Conservation (phyloP, 1,140 invertebrate genomes). For the Elysia chlorotica region DNA sequence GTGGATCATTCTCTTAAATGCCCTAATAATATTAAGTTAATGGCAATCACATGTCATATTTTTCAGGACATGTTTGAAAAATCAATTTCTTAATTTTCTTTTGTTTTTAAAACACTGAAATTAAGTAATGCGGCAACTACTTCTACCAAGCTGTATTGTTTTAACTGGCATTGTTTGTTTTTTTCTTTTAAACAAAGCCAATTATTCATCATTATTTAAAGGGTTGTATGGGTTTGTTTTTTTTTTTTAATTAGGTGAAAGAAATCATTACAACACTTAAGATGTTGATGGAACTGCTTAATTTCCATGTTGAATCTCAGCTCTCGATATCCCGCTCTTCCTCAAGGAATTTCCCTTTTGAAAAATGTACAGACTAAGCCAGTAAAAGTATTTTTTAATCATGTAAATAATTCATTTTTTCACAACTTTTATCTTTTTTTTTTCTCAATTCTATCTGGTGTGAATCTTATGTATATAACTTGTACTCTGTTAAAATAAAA, state of each 20-base stretch:
- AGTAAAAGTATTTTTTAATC: slow-evolving; percentile 22
- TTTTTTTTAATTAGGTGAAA: not conserved
- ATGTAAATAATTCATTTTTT: slow-evolving; percentile 7
- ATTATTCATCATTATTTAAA: not conserved
- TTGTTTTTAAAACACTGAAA: too few species aligned
- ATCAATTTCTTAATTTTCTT: too few species aligned
- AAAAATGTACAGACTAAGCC: slow-evolving; percentile 15
- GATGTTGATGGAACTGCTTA: slow-evolving; percentile 16
- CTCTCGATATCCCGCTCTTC: slow-evolving; percentile 16
- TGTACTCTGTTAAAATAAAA: too few species aligned
- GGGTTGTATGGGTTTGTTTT: not conserved
- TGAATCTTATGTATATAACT: too few species aligned
- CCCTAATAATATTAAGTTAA: too few species aligned
- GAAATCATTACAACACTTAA: not conserved
- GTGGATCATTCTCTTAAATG: too few species aligned
- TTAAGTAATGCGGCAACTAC: too few species aligned
- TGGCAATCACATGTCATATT: too few species aligned
- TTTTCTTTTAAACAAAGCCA: not conserved
- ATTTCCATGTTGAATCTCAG: slow-evolving; percentile 20
- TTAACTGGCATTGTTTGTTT: not conserved
- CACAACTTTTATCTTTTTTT: too few species aligned
- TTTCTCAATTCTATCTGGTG: too few species aligned
- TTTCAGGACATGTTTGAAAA: too few species aligned
- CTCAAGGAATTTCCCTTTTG: slow-evolving; percentile 4
- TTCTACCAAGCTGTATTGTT: too few species aligned